Evolutionary conservation across 2,797 vertebrate genomes (phyloP), one percentile per base, ranked within the genome.

Genomic region (Eleutherodactylus coqui): DNA sequence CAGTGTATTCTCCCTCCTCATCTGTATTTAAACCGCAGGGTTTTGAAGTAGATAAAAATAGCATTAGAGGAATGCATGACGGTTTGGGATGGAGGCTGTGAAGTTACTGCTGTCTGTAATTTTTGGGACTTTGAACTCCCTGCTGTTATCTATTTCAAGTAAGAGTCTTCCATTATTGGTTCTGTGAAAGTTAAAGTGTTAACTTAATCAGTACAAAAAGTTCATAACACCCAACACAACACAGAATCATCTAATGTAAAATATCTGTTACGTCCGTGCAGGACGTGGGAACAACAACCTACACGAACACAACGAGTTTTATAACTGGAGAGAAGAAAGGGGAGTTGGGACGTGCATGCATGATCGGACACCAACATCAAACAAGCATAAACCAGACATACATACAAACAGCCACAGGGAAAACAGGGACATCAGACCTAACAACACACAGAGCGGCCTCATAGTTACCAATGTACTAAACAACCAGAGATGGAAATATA

Each of bases 1-100:
- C 45, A 73, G 29, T 51, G 55, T 62, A 64, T 87, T 87, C 76
- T 47, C 53, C 58, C 45, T 84, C 55, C 69, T 87, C 86, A 84
- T 84, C 82, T 81, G 43, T n/a, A 87, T 76, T 75, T 16, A 64
- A 87, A 80, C 86, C 86, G 27, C 86, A 81, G 77, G 32, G 82
- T 75, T 84, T 87, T 87, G 77, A 80, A 75, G 86, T 80, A 45
- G 86, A 81, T 87, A 84, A 80, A 87, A 87, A 87, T 87, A 87
- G 82, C 82, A 75, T 34, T 14, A 36, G 86, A 75, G 86, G 86
- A 87, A 87, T 87, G 86, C 58, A 81, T 79, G 69, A 67, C 80
- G 70, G 86, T 87, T 87, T 84, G 69, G 77, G 77, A 75, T 38
- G 47, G 77, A 84, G 70, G 77, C 86, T 45, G 69, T 76, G 86